Evolutionary conservation across 2,113 vertebrate genomes (phyloP).

Genomic region (Eleginops maclovinus): DNA sequence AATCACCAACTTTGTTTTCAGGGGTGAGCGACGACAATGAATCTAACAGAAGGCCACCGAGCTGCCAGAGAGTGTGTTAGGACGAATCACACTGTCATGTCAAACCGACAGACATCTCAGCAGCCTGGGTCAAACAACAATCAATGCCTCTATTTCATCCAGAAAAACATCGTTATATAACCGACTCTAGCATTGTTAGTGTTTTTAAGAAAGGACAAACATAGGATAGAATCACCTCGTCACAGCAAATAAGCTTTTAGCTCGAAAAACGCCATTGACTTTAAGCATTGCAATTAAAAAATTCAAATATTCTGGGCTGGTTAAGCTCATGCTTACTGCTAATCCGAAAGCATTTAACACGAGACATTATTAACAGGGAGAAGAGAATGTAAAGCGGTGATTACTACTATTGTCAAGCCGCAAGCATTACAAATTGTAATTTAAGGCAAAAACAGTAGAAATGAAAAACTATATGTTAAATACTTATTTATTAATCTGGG

Average conservation of each 20-base stretch:
- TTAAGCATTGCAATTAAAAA: slow-evolving; percentile 51
- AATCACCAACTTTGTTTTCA: slow-evolving; percentile 65
- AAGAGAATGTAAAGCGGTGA: slow-evolving; percentile 46
- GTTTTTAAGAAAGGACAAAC: slow-evolving; percentile 25
- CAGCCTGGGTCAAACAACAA: slow-evolving; percentile 41
- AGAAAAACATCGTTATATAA: slow-evolving; percentile 37
- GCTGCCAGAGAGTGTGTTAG: slow-evolving; percentile 52
- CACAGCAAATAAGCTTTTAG: slow-evolving; percentile 23
- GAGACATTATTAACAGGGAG: slow-evolving; percentile 48
- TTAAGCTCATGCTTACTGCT: slow-evolving; percentile 29
- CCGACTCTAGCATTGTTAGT: slow-evolving; percentile 13
- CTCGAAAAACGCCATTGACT: slow-evolving; percentile 13
- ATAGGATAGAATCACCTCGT: slow-evolving; percentile 31
- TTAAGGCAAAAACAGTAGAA: slow-evolving; percentile 27
- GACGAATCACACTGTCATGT: slow-evolving; percentile 45
- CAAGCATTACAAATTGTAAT: slow-evolving; percentile 23
- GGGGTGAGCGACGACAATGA: slow-evolving; percentile 51
- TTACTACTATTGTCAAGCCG: slow-evolving; percentile 49
- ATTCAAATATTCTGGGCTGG: slow-evolving; percentile 27
- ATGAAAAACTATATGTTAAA: slow-evolving; percentile 14
- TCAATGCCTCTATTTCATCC: slow-evolving; percentile 45
- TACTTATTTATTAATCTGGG: slow-evolving; percentile 22
- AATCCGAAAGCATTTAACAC: slow-evolving; percentile 50
- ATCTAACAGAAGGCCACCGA: slow-evolving; percentile 54
- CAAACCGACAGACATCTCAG: slow-evolving; percentile 43